Evolutionary conservation across 2,888 invertebrate genomes (phyloP), one percentile per base, ranked within the genome.

Genomic region (Euzophera pinguis): DNA sequence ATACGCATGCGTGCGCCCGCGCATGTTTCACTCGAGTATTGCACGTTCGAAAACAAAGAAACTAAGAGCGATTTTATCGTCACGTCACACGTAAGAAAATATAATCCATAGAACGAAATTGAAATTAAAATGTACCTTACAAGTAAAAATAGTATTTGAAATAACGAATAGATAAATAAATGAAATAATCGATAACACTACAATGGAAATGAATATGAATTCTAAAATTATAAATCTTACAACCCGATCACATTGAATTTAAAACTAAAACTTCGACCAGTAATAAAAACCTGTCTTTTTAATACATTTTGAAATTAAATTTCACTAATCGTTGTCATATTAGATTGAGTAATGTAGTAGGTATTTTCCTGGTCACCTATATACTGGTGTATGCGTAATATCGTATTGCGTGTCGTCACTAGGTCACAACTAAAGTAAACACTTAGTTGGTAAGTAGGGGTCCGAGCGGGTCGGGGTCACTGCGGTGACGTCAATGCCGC

Each of bases 401-500:
- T 45, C 45, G 45, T 32, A 5, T 14, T 1, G 1, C 8, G 22
- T 22, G 22, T 71, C 69, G 67, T 66, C 65, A 66, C 69, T 69
- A 59, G 47, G 54, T 58, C 66, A 60, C 68, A 71, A 70, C 70
- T 71, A 71, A 68, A 34, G 37, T 12, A 35, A n/a, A 6, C 53
- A 17, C 59, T 66, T 71, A 72, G 69, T 67, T 69, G 71, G 60
- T 64, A 62, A 69, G 69, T 58, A 60, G 45, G 1, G 12, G 9
- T 12, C 22, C 22, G 27, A 13, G 37, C 47, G 38, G n/a, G 38
- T 8, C 13, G 13, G 39, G 10, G 37, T 22, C 22, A 22, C 22
- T 22, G 22, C 5, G 22, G 22, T 22, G 22, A 22, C 22, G 22
- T 22, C 22, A 22, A 3, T 2, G 22, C 5, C 22, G 22, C 22